phyloP scores from a whole-genome alignment of 2,113 vertebrate genomes.

The Menidia beryllina region DNA sequence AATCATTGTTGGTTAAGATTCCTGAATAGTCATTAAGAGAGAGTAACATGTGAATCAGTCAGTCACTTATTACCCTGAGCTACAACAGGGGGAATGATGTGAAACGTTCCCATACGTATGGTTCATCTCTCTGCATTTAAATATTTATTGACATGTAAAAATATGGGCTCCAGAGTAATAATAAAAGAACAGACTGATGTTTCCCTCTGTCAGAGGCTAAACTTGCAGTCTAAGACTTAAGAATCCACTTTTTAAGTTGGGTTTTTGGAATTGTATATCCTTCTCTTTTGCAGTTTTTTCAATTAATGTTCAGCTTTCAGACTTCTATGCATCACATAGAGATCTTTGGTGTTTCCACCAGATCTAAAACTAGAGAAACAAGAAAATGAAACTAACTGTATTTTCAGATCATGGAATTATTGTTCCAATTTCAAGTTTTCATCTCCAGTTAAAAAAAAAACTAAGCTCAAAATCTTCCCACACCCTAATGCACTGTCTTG shows the following conservation, averaged over 20 bases:
- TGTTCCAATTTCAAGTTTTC: neutral
- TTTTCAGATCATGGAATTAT: constrained; percentile 11
- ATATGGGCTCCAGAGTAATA: neutral
- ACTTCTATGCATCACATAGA: neutral
- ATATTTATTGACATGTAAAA: neutral
- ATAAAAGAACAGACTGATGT: neutral
- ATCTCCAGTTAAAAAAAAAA: neutral
- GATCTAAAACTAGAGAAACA: neutral
- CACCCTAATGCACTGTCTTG: constrained; percentile 11
- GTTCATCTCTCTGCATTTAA: neutral
- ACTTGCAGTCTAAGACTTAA: neutral
- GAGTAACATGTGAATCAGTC: neutral
- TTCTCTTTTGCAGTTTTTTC: neutral
- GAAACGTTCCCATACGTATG: neutral
- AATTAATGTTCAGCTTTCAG: neutral
- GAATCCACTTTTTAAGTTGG: neutral
- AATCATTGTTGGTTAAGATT: neutral
- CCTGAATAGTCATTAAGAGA: neutral
- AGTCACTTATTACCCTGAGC: no score
- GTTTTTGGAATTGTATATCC: neutral
- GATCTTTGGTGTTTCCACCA: neutral
- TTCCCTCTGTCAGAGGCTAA: neutral
- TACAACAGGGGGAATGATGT: no score
- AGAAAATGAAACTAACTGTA: constrained; percentile 3
- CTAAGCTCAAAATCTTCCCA: constrained; percentile 32